Evolutionary conservation across 2,113 vertebrate species (phyloP).

Genomic region (Misgurnus anguillicaudatus): DNA sequence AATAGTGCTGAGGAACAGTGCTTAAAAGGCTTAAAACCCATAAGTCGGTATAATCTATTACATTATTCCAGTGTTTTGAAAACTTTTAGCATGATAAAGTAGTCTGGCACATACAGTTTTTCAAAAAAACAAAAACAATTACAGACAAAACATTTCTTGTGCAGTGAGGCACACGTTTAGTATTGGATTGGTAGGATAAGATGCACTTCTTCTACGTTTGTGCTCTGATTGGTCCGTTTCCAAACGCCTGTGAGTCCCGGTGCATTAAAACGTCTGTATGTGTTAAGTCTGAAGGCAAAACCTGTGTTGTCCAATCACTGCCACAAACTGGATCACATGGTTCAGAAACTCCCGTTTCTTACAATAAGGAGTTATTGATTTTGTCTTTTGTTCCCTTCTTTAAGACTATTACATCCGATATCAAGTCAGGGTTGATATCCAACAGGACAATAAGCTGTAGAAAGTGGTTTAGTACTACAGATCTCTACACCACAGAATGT

Average conservation of each 20-base stretch:
- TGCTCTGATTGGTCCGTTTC: conserved; percentile 46
- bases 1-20: conserved; percentile 38
- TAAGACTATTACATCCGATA: conserved; percentile 11
- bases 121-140: conserved; percentile 41
- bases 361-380: not conserved
- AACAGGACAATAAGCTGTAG: not conserved
- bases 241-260: conserved; percentile 42
- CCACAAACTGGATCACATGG: not conserved
- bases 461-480: not conserved
- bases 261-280: not conserved
- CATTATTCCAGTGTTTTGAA: conserved; percentile 72
- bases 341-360: not conserved
- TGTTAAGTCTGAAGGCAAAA: not conserved
- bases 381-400: conserved; percentile 65
- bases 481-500: not conserved
- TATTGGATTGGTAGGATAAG: conserved; percentile 33
- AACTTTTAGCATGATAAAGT: conserved; percentile 59
- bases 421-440: conserved; percentile 27
- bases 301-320: not conserved
- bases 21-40: conserved; percentile 47
- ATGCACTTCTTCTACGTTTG: conserved; percentile 58
- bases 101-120: conserved; percentile 69
- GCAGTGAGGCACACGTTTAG: conserved; percentile 62
- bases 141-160: conserved; percentile 65
- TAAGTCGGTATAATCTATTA: conserved; percentile 34